These are phyloP conservation scores for Rhipidura dahli DNA, from an alignment of 2,113 vertebrate genomes.

Conservation along the genomic window DNA sequence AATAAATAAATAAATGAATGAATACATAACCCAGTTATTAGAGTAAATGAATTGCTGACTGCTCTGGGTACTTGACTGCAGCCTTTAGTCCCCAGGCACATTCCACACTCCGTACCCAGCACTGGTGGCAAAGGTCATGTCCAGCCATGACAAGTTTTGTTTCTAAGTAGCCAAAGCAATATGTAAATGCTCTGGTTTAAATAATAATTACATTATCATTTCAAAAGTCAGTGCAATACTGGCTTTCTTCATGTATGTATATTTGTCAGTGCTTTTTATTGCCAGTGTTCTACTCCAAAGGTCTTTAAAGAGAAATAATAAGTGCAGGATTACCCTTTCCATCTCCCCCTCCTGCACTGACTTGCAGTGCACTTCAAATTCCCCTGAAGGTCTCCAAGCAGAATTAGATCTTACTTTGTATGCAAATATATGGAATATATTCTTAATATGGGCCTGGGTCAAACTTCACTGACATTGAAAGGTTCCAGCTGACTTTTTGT, in stretches of 20 bases:
- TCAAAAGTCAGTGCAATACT: background rate
- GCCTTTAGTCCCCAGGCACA: background rate
- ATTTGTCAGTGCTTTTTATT: background rate
- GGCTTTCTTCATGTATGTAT: background rate
- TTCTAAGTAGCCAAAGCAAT: background rate
- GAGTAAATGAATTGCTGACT: background rate
- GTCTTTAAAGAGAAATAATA: background rate
- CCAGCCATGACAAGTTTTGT: background rate
- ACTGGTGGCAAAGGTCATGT: background rate
- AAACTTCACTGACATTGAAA: background rate
- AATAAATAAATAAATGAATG: background rate
- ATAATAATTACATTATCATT: constrained; percentile 3
- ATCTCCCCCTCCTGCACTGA: background rate
- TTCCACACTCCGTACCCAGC: rapidly evolving
- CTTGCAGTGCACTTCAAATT: background rate
- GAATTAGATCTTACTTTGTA: background rate
- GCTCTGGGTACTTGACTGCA: background rate
- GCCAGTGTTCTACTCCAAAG: background rate
- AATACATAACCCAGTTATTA: background rate
- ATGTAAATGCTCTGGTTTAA: background rate
- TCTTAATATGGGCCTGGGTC: background rate
- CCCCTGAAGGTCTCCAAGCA: background rate
- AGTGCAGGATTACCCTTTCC: background rate
- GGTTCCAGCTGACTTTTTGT: background rate
- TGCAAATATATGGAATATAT: background rate